phyloP scores from a whole-genome alignment of 2,797 vertebrate genomes.

The Muscicapa striata region DNA sequence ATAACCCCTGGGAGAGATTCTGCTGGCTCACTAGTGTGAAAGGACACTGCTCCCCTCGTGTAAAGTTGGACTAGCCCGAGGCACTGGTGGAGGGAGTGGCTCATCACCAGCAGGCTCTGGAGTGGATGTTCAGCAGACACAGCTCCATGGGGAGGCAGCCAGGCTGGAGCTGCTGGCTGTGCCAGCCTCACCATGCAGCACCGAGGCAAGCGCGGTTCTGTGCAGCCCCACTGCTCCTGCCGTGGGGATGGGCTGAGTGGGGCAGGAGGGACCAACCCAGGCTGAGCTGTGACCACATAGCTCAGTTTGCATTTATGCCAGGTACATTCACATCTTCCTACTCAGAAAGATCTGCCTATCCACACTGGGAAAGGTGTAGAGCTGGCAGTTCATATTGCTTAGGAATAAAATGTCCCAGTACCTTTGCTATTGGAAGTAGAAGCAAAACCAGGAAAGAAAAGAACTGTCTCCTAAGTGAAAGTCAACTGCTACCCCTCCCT shows the following conservation, averaged over 20 bases:
- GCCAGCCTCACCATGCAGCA: neutral
- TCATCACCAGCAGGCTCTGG: neutral
- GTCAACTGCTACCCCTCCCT: neutral
- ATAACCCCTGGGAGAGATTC: constrained; percentile 49
- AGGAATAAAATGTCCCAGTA: neutral
- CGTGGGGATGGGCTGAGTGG: neutral
- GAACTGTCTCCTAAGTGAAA: neutral
- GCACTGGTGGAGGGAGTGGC: constrained; percentile 11
- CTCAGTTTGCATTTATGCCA: neutral
- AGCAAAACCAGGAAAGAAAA: neutral
- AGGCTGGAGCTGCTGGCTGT: constrained; percentile 1
- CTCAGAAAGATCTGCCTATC: neutral
- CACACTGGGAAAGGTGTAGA: neutral
- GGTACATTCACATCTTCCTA: neutral
- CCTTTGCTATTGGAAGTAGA: neutral
- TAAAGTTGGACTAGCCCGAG: constrained; percentile 27
- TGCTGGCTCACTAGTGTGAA: constrained; percentile 32
- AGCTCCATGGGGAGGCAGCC: constrained; percentile 8
- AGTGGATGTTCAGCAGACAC: constrained; percentile 28
- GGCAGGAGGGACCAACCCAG: neutral
- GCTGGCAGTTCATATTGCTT: neutral
- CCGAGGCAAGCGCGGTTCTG: accelerated
- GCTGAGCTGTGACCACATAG: neutral
- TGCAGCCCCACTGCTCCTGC: neutral
- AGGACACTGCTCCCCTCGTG: neutral